phyloP scores from a whole-genome alignment of 2,797 vertebrate genomes.

The Dendrocincla fuliginosa region DNA sequence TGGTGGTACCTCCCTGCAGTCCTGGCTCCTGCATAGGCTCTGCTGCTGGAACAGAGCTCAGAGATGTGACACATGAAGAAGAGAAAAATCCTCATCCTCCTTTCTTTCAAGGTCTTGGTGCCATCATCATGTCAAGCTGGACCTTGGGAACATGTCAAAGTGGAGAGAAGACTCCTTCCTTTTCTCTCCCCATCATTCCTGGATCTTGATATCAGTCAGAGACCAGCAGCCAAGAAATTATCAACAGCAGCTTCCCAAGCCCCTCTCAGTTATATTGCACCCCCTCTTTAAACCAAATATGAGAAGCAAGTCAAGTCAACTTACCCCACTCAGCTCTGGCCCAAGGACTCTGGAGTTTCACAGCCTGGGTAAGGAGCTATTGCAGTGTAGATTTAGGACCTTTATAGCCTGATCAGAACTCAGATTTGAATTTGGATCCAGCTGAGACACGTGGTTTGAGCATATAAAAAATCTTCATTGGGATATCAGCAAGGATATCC shows the following conservation, averaged over 20 bases:
- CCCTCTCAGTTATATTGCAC: not conserved
- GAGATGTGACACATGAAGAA: not conserved
- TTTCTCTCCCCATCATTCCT: not conserved
- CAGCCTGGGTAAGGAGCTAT: fast-evolving
- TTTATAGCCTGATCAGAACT: not conserved
- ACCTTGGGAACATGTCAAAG: not conserved
- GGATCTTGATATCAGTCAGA: not conserved
- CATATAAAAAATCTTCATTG: not conserved
- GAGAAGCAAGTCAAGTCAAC: not conserved
- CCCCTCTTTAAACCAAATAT: not conserved
- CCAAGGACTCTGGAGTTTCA: not conserved
- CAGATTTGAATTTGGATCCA: not conserved
- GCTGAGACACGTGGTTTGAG: not conserved
- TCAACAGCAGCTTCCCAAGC: not conserved
- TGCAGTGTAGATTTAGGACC: not conserved
- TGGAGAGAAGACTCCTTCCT: fast-evolving
- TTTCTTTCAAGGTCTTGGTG: not conserved
- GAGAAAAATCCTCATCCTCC: not conserved
- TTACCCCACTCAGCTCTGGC: not conserved
- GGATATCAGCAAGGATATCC: not conserved
- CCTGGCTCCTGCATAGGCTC: not conserved
- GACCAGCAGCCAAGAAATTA: not conserved
- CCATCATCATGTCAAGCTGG: not conserved
- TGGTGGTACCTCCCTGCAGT: not conserved
- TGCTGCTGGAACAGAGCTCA: not conserved